A percentile compares a stretch with the other conserved stretches of the same genome.
These are phyloP conservation scores for Leptopilina myrica DNA, from an alignment of 2,888 invertebrate species.

Conservation along the genomic window DNA sequence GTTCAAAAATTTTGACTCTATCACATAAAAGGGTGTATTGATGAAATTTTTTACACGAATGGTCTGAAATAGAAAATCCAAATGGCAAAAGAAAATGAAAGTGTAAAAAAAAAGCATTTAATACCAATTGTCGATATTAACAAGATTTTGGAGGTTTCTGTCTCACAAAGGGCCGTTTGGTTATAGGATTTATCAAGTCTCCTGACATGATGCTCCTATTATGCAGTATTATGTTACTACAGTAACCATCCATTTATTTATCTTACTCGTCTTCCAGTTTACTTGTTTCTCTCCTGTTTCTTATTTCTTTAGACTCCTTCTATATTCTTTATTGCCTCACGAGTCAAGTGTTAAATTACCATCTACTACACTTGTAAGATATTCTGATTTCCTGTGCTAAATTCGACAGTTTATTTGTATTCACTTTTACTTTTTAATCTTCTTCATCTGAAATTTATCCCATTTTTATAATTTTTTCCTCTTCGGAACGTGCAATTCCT, in stretches of 20 bases:
- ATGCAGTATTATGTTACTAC: slow-evolving; percentile 75
- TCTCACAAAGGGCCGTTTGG: slow-evolving; percentile 65
- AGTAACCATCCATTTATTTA: slow-evolving; percentile 68
- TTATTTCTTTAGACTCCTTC: slow-evolving; percentile 34
- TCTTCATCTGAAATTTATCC: not conserved
- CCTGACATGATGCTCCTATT: slow-evolving; percentile 71
- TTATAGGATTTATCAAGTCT: slow-evolving; percentile 67
- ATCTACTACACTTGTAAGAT: not conserved
- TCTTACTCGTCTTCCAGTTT: slow-evolving; percentile 65
- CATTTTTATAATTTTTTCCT: not conserved
- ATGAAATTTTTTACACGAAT: no score
- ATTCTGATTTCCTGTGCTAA: not conserved
- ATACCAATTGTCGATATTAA: slow-evolving; percentile 60
- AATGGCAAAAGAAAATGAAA: no score
- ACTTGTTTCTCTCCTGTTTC: slow-evolving; percentile 36
- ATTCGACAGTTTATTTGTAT: not conserved
- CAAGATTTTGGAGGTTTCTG: slow-evolving; percentile 57
- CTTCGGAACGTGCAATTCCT: no score
- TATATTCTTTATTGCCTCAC: slow-evolving; percentile 12
- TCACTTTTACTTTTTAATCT: not conserved
- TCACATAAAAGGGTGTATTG: no score
- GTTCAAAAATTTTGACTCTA: no score
- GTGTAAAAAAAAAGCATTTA: slow-evolving; percentile 54
- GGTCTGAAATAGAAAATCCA: no score
- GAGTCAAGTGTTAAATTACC: slow-evolving; percentile 10